Percentiles rank a stretch among this genome's conserved stretches.
phyloP scores from a whole-genome alignment of 2,797 vertebrate species.

The Rhinophrynus dorsalis region DNA sequence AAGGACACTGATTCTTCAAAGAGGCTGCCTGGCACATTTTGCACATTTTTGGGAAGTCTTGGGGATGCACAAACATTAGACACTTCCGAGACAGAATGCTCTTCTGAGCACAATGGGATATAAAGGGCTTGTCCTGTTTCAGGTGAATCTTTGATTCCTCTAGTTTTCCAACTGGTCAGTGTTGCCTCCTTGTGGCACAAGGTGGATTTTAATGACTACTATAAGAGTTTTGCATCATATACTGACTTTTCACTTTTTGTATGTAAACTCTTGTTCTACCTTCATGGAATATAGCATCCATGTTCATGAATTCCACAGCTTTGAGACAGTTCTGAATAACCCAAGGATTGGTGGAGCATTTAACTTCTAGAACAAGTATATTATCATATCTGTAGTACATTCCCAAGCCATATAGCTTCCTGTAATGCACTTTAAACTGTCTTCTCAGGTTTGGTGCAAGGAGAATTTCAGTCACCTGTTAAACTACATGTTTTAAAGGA shows the following conservation, averaged over 20 bases:
- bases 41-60: constrained; percentile 62
- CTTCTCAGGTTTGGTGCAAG: neutral
- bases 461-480: neutral
- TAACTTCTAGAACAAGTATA: too few species aligned
- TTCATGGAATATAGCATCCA: too few species aligned
- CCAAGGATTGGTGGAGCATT: too few species aligned
- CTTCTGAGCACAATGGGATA: neutral
- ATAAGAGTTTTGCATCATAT: neutral
- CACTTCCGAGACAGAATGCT: constrained; percentile 13
- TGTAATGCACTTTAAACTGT: constrained; percentile 34
- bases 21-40: constrained; percentile 56
- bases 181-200: constrained; percentile 26
- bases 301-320: too few species aligned
- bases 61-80: constrained; percentile 36
- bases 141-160: constrained; percentile 16
- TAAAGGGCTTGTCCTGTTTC: constrained; percentile 32
- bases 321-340: too few species aligned
- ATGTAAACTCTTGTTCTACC: too few species aligned
- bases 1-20: constrained; percentile 70
- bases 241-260: neutral
- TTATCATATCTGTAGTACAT: too few species aligned
- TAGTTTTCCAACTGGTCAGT: constrained; percentile 40
- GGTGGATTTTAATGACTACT: neutral
- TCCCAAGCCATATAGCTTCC: neutral
- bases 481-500: too few species aligned